Base-by-base conservation (phyloP, 2,888 invertebrate species). In the Tetragnatha montana region DNA sequence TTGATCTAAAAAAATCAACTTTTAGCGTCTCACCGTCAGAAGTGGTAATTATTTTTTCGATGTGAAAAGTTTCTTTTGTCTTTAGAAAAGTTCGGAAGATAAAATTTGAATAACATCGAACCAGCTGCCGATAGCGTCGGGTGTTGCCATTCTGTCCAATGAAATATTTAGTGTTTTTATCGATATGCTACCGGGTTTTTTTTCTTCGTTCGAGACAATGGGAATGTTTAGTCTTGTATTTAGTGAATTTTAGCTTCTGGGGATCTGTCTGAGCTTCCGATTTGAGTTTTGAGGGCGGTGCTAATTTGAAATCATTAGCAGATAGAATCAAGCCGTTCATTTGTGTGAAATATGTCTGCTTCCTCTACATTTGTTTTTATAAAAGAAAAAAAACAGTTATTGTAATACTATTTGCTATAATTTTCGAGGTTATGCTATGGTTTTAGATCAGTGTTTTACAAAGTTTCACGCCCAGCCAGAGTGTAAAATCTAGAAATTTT, bases 11-110 rank as follows among this genome's bases (percentile, higher is more conserved):
- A 35, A 82, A 74, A 82, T 82, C 82, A 82, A 74, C 82, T 21
- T 51, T 81, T 73, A 10, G 73, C 82, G 51, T 60, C 82, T 74
- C 73, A 22, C 12, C 17, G 8, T 1, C 14, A 60, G 17, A 17
- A 60, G 60, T 17, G 17, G 17, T 82, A 82, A 82, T 82, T 82
- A 82, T 82, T 82, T 82, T 82, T 82, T 82, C 82, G 73, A 82
- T 82, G 82, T 12, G 14, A 60, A 60, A 10, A 60, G 12, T 3
- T 35, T 12, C 60, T 82, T 35, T 82, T 82, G 82, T 82, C 73
- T 82, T 82, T 73, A 22, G 19, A 17, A 7, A 71, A 35, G 35
- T 35, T 4, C 22, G 14, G 19, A 51, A 14, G 49, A 81, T 71
- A 51, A 10, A 21, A 60, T 82, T 82, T 82, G 69, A 35, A 51